Percentiles rank a stretch among this genome's conserved stretches.
phyloP scores from a whole-genome alignment of 2,797 vertebrate genomes.

The Sebastes kiyomatsui region DNA sequence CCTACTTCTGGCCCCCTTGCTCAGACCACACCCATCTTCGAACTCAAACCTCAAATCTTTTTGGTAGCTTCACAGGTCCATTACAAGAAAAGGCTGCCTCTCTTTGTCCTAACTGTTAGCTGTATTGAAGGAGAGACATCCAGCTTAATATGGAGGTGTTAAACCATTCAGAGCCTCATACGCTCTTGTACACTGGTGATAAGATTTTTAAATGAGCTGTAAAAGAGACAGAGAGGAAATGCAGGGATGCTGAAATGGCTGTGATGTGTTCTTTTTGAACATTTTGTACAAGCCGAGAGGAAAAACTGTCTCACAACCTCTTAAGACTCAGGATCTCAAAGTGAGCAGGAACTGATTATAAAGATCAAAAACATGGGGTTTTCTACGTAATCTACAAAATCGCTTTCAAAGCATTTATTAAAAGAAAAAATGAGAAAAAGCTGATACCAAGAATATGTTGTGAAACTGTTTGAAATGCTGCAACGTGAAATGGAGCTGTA shows the following conservation, averaged over 20 bases:
- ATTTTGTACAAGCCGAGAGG: background rate
- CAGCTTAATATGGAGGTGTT: background rate
- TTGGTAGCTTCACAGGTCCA: background rate
- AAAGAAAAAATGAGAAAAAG: background rate
- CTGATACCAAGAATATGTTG: background rate
- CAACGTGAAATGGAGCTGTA: background rate
- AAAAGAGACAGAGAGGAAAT: background rate
- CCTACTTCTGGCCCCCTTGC: background rate
- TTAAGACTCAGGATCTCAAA: background rate
- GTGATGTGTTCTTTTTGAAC: background rate
- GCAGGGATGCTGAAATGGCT: background rate
- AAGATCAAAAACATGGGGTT: slow-evolving; percentile 10
- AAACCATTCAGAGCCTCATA: background rate
- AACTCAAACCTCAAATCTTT: background rate
- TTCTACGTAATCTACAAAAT: background rate
- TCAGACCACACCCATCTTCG: background rate
- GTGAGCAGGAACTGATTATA: background rate
- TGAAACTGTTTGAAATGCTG: background rate
- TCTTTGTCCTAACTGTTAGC: background rate
- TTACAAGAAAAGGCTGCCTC: background rate
- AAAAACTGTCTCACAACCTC: background rate
- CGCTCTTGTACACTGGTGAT: background rate
- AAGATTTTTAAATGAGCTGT: background rate
- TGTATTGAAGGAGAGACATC: background rate
- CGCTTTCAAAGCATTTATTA: background rate